Conservation (phyloP, 2,113 vertebrate genomes). For the Pachypanchax playfairii region DNA sequence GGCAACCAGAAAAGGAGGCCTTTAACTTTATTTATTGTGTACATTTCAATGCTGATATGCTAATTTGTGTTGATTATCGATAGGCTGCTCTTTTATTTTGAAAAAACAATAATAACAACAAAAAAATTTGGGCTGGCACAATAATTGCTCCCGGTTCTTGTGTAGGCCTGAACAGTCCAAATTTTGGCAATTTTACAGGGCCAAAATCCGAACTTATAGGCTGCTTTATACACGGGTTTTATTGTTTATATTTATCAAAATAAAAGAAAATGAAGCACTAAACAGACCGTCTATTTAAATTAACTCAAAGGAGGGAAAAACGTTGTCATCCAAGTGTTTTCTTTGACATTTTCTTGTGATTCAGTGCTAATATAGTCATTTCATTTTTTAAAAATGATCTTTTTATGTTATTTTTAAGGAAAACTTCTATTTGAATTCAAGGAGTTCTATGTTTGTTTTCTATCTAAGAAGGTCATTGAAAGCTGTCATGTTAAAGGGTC, state of each 20-base stretch:
- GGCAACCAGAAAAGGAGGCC: conserved; percentile 82
- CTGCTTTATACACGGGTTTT: conserved; percentile 78
- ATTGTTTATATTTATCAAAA: conserved; percentile 75
- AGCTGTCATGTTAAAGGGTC: conserved; percentile 87
- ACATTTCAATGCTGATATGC: conserved; percentile 86
- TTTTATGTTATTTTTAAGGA: conserved; percentile 80
- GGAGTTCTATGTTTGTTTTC: conserved; percentile 87
- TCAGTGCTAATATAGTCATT: conserved; percentile 85
- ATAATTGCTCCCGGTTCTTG: conserved; percentile 73
- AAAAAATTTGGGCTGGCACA: conserved; percentile 83
- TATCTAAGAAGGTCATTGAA: conserved; percentile 82
- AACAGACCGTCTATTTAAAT: conserved; percentile 76
- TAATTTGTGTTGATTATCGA: conserved; percentile 83
- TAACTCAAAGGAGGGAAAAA: conserved; percentile 35
- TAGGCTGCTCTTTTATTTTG: conserved; percentile 72
- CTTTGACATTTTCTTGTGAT: conserved; percentile 83
- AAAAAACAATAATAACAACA: conserved; percentile 41
- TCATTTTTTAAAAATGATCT: conserved; percentile 24
- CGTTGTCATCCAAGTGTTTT: conserved; percentile 62
- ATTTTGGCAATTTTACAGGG: conserved; percentile 52
- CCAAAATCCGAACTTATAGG: conserved; percentile 70
- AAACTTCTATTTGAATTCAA: conserved; percentile 88
- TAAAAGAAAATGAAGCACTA: conserved; percentile 53
- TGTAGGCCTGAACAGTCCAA: conserved; percentile 64
- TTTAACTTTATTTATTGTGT: conserved; percentile 93